Evolutionary conservation across 2,113 vertebrate genomes (phyloP), one percentile per base, ranked within the genome.

Genomic region (Lynx canadensis): DNA sequence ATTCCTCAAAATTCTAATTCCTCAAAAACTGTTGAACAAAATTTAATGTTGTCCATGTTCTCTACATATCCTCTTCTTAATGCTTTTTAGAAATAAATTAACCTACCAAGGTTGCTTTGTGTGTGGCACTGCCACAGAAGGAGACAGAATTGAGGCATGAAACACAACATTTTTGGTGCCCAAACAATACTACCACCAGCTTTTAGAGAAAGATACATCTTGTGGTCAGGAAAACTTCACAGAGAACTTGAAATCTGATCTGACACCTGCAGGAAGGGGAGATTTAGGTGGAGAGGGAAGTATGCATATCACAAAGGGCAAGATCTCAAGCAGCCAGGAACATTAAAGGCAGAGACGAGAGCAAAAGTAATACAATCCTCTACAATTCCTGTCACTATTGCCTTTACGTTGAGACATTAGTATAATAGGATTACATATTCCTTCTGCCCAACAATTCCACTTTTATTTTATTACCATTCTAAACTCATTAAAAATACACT

Each of bases 391-490:
- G 1, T 14, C 41, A n/a, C n/a, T 55, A 36, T 60, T 90, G 36
- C 63, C 74, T 91, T 96, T 84, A 82, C 88, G 69, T 36, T 63
- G 69, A 73, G 84, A 92, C 93, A 84, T 96, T 82, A 89, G 80
- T 50, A 29, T 94, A 96, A 92, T 50, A 88, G 60, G 52, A 95
- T 65, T 94, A 71, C 94, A 91, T 89, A 85, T 93, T 95, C 92
- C 94, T 96, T 94, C 91, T 95, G 93, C 93, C 96, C 92, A 85
- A 93, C 88, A 79, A 79, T 83, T 94, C 66, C 78, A 90, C 66
- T 93, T 95, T 78, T 90, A 97, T 96, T 95, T 96, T 94, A 97
- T 96, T 68, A 74, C 85, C 68, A 68, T 95, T 86, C 89, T 63
- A 83, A 97, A 97, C 95, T 18, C 80, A 95, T 97, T 95, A 84